These are phyloP conservation scores for Orussus abietinus DNA, from an alignment of 1,140 invertebrate species.

Conservation along the genomic window DNA sequence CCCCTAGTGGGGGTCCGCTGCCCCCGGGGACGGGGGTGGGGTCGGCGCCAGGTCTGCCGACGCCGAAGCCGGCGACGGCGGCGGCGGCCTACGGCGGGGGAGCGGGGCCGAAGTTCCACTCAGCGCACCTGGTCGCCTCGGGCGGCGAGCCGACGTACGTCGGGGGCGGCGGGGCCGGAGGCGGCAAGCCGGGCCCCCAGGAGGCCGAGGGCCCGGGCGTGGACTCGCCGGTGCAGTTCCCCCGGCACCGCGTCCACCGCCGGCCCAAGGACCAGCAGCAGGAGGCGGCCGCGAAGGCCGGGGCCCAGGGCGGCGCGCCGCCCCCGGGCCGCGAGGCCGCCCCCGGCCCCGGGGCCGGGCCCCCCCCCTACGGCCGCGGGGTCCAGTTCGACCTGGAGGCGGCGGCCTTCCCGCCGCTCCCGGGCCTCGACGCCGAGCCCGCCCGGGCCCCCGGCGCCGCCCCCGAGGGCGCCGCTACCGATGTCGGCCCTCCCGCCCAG, in stretches of 20 bases:
- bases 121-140: slow-evolving; percentile 34
- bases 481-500: slow-evolving; percentile 43
- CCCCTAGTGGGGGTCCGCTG: slow-evolving; percentile 30
- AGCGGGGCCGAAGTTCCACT: slow-evolving; percentile 53
- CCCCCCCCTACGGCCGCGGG: slow-evolving; percentile 46
- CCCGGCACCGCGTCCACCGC: slow-evolving; percentile 48
- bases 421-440: slow-evolving; percentile 55
- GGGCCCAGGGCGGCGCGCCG: slow-evolving; percentile 24
- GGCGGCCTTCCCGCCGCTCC: slow-evolving; percentile 77
- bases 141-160: slow-evolving; percentile 24
- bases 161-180: slow-evolving; percentile 11
- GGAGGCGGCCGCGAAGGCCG: slow-evolving; percentile 7
- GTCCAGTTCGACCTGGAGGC: slow-evolving; percentile 77
- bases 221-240: slow-evolving; percentile 39
- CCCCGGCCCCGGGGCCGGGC: no score
- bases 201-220: slow-evolving; percentile 38
- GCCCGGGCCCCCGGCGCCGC: slow-evolving; percentile 39
- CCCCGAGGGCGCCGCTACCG: slow-evolving; percentile 29
- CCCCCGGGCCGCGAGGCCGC: slow-evolving; percentile 41
- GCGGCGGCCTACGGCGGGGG: no score
- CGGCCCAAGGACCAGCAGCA: slow-evolving; percentile 52
- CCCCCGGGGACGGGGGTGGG: slow-evolving; percentile 7
- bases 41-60: slow-evolving; percentile 36
- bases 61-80: slow-evolving; percentile 41
- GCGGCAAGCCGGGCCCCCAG: slow-evolving; percentile 31